Conservation (phyloP, 2,888 invertebrate species). For the Coecobrya sp. region DNA sequence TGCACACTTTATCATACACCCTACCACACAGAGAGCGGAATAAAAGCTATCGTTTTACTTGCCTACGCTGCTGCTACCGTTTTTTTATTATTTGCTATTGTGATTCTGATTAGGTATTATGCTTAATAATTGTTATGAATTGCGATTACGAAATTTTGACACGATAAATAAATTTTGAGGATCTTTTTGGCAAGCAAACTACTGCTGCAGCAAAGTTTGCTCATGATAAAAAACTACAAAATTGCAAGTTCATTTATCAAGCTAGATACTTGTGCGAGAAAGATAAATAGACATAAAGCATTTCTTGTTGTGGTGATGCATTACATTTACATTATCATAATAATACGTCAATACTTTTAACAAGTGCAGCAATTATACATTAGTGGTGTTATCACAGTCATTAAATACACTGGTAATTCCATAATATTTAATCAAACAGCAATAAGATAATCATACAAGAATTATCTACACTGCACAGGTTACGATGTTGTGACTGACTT, state of each 20-base stretch:
- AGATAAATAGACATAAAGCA: not conserved
- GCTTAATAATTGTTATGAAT: conserved; percentile 24
- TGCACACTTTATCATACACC: not conserved
- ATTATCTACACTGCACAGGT: too few species aligned
- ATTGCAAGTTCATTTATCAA: conserved; percentile 47
- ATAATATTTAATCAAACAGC: not conserved
- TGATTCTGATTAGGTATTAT: conserved; percentile 3
- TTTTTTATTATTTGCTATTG: conserved; percentile 53
- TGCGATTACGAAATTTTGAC: conserved; percentile 35
- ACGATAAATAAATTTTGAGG: not conserved
- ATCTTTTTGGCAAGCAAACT: conserved; percentile 38
- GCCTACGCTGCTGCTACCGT: not conserved
- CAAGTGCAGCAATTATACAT: not conserved
- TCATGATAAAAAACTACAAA: not conserved
- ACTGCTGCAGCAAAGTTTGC: conserved; percentile 6
- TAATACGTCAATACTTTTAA: not conserved
- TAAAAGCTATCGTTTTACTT: not conserved
- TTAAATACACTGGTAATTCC: too few species aligned
- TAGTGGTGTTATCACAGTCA: not conserved
- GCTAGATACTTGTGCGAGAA: not conserved
- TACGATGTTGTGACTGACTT: too few species aligned
- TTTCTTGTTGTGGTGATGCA: not conserved
- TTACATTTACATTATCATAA: not conserved
- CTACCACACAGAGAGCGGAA: not conserved
- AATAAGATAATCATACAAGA: not conserved